These are phyloP conservation scores for Ennomos fuscantarius DNA, from an alignment of 2,888 invertebrate species.

Conservation along the genomic window DNA sequence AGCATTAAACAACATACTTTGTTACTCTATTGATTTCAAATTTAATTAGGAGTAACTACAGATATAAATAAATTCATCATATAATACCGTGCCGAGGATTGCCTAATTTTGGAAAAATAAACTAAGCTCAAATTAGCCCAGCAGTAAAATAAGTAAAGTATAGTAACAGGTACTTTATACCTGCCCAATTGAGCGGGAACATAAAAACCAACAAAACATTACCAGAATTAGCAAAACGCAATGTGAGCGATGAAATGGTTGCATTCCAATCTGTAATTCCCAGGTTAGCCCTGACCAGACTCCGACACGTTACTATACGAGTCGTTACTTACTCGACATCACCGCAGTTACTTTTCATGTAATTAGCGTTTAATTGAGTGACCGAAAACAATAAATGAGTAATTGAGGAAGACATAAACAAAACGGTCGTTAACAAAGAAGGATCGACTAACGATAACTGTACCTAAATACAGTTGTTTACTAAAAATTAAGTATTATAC, in stretches of 20 bases:
- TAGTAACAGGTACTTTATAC: no score
- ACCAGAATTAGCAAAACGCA: no score
- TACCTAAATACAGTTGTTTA: slow-evolving; percentile 39
- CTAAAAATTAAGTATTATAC: slow-evolving; percentile 36
- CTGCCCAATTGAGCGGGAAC: no score
- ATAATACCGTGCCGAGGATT: no score
- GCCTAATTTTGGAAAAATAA: no score
- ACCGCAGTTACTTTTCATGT: slow-evolving; percentile 7
- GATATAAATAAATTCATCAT: no score
- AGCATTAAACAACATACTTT: no score
- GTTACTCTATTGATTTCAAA: no score
- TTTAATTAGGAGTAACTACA: no score
- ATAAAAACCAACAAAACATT: no score
- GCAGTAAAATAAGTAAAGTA: no score
- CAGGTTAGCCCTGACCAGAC: neutral
- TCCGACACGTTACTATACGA: neutral
- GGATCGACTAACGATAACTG: slow-evolving; percentile 38
- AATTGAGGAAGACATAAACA: slow-evolving; percentile 37
- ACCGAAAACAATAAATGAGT: slow-evolving; percentile 25
- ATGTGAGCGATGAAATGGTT: neutral
- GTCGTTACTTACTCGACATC: slow-evolving; percentile 1
- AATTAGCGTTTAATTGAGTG: slow-evolving; percentile 14
- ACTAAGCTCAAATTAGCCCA: no score
- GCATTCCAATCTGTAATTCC: neutral
- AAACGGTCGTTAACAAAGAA: slow-evolving; percentile 33